Percentiles rank a stretch among this genome's conserved stretches.
Evolutionary conservation across 2,888 invertebrate species (phyloP).

Genomic region (Catocala nupta): DNA sequence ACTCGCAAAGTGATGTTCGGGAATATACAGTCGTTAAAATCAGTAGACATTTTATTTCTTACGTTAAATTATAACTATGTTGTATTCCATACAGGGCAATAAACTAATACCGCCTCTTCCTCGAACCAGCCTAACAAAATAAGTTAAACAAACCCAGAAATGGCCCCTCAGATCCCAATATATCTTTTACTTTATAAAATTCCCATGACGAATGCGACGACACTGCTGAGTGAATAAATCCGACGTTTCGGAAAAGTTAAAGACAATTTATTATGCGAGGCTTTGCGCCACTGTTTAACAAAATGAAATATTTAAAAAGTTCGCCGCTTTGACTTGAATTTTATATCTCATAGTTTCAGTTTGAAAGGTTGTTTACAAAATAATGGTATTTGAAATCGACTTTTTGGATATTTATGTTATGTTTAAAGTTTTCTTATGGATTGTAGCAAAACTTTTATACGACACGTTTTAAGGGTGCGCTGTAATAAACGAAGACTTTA

Average conservation of each 20-base stretch:
- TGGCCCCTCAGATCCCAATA: slow-evolving; percentile 31
- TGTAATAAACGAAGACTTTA: too few species aligned
- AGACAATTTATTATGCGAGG: slow-evolving; percentile 69
- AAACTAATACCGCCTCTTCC: neutral
- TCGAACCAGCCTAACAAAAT: slow-evolving; percentile 8
- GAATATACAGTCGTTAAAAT: too few species aligned
- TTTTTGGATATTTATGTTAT: neutral
- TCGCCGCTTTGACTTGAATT: slow-evolving; percentile 25
- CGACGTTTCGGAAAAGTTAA: slow-evolving; percentile 60
- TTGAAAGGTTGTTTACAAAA: slow-evolving; percentile 17
- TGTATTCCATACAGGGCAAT: neutral
- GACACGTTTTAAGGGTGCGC: too few species aligned
- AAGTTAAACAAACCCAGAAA: slow-evolving; percentile 32
- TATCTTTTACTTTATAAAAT: slow-evolving; percentile 44
- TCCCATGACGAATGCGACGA: slow-evolving; percentile 52
- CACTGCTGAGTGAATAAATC: slow-evolving; percentile 57
- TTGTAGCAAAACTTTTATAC: too few species aligned
- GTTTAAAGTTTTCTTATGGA: neutral
- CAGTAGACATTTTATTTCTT: too few species aligned
- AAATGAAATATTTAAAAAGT: slow-evolving; percentile 64
- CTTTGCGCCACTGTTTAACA: slow-evolving; percentile 65
- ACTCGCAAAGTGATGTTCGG: too few species aligned
- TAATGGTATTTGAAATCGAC: slow-evolving; percentile 5
- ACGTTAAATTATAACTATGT: neutral
- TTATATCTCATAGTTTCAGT: slow-evolving; percentile 12